Percentiles rank a stretch among this genome's conserved stretches.
phyloP scores from a whole-genome alignment of 2,888 invertebrate species.

The Eupithecia inturbata region DNA sequence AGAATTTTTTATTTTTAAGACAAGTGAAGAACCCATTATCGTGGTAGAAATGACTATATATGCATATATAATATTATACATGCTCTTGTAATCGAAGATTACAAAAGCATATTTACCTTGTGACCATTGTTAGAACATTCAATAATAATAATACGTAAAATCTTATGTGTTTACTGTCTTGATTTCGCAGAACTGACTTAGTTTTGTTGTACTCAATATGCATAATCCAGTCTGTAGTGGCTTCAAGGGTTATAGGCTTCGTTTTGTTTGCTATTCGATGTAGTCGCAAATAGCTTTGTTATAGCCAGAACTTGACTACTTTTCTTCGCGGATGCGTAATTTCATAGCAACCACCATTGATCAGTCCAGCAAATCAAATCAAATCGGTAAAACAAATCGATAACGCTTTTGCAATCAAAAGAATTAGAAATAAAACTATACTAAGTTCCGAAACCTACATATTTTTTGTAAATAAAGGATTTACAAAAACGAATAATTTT shows the following conservation, averaged over 20 bases:
- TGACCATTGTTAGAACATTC: slow-evolving; percentile 1
- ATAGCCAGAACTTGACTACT: neutral
- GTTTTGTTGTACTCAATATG: neutral
- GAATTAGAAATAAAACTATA: neutral
- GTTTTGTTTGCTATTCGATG: neutral
- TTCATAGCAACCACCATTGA: neutral
- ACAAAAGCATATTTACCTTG: slow-evolving; percentile 6
- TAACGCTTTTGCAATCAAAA: neutral
- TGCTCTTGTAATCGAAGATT: neutral
- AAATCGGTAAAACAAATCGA: neutral
- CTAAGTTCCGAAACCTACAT: neutral
- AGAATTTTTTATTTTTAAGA: neutral
- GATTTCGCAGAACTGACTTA: neutral
- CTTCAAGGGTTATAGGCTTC: neutral
- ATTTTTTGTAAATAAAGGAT: neutral
- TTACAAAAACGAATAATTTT: neutral
- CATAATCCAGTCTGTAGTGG: neutral
- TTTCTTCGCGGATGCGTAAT: neutral
- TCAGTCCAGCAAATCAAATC: too few relatives aligned
- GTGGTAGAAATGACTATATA: neutral
- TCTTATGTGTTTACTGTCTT: slow-evolving; percentile 1
- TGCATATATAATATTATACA: too few relatives aligned
- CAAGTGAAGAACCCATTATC: neutral
- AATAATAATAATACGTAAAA: neutral
- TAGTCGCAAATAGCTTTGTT: neutral